Conservation (phyloP, 1,140 invertebrate species). For the Camponotus floridanus region DNA sequence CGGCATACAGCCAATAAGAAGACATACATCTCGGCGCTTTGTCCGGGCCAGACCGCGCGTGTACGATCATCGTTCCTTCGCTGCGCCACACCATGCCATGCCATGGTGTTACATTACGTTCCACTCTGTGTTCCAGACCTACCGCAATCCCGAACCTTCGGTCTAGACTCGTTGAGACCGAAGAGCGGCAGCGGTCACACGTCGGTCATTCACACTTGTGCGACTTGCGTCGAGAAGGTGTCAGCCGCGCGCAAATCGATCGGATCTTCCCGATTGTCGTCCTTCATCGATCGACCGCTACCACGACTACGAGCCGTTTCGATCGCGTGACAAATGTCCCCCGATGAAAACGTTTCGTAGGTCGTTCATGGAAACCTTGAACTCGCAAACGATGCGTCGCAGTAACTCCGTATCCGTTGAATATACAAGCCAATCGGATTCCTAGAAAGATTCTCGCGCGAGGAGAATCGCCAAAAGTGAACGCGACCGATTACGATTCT, state of each 20-base stretch:
- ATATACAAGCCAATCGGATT: conserved; percentile 48
- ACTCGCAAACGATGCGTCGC: conserved; percentile 27
- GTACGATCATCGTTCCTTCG: conserved; percentile 59
- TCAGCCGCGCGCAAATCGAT: background rate
- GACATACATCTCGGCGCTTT: conserved; percentile 69
- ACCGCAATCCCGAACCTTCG: conserved; percentile 79
- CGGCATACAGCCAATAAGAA: conserved; percentile 67
- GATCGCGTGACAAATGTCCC: conserved; percentile 52
- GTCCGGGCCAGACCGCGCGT: conserved; percentile 59
- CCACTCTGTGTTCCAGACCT: conserved; percentile 75
- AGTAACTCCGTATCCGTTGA: conserved; percentile 18
- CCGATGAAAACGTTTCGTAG: conserved; percentile 13
- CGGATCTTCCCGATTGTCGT: conserved; percentile 13
- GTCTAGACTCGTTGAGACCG: conserved; percentile 72
- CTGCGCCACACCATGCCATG: conserved; percentile 18
- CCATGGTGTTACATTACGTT: conserved; percentile 74
- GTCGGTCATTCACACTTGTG: conserved; percentile 79
- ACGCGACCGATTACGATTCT: conserved; percentile 34
- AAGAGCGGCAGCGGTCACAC: conserved; percentile 72
- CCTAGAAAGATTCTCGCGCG: conserved; percentile 60
- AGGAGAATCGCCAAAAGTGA: conserved; percentile 40
- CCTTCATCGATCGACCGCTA: conserved; percentile 48
- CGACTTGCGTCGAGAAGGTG: conserved; percentile 54
- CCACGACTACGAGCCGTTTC: conserved; percentile 31
- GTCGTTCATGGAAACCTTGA: conserved; percentile 46